A percentile compares a stretch with the other conserved stretches of the same genome.
These are phyloP conservation scores for Rachycentron canadum DNA, from an alignment of 2,797 vertebrate species.

Conservation along the genomic window DNA sequence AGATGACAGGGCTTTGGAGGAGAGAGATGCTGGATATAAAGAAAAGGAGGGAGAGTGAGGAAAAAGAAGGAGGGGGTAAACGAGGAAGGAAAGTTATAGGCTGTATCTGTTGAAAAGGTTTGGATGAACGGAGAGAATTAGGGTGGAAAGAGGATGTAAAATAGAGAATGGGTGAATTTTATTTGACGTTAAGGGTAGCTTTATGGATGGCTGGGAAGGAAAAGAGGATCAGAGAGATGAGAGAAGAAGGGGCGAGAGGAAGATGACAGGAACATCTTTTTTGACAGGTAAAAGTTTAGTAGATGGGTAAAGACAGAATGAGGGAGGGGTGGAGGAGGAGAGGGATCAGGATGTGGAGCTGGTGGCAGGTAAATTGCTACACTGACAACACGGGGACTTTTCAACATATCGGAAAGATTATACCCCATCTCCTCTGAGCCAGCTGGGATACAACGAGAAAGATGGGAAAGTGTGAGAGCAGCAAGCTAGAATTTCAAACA, in stretches of 20 bases:
- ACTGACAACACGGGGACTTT: constrained; percentile 68
- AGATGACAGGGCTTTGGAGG: constrained; percentile 75
- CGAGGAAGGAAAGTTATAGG: constrained; percentile 23
- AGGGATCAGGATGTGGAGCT: constrained; percentile 59
- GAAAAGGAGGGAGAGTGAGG: constrained; percentile 39
- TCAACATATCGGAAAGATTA: constrained; percentile 71
- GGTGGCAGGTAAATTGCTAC: constrained; percentile 75
- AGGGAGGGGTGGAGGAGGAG: constrained; percentile 51
- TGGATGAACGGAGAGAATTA: constrained; percentile 60
- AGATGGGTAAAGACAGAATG: constrained; percentile 62
- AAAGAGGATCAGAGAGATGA: constrained; percentile 61
- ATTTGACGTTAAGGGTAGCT: constrained; percentile 60
- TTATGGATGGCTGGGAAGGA: constrained; percentile 52
- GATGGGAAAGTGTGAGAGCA: constrained; percentile 35
- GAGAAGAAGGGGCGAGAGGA: constrained; percentile 41
- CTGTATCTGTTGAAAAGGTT: constrained; percentile 44
- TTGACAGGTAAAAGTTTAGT: constrained; percentile 76
- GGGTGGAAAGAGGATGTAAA: constrained; percentile 62
- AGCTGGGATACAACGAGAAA: constrained; percentile 43
- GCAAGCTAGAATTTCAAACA: constrained; percentile 53
- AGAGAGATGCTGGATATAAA: constrained; percentile 57
- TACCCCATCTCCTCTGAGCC: constrained; percentile 59
- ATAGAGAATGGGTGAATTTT: constrained; percentile 52
- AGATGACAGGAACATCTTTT: constrained; percentile 71
- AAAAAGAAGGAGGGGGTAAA: constrained; percentile 18